Evolutionary conservation across 2,797 vertebrate genomes (phyloP), one percentile per base, ranked within the genome.

Genomic region (Sebastes flavidus): DNA sequence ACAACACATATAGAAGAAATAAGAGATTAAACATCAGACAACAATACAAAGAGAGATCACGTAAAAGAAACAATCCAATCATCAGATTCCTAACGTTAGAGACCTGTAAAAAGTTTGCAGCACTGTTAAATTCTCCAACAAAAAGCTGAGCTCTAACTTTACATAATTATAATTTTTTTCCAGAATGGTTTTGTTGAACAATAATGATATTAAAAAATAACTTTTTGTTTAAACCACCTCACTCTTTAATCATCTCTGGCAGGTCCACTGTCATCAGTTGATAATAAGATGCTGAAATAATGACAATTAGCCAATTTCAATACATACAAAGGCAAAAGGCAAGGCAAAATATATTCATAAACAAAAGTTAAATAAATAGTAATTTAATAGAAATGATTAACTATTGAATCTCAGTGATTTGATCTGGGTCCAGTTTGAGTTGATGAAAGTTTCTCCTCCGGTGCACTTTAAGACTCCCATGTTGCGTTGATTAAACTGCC

Each of bases 401-500:
- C 36, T 38, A 38, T 34, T 34, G 61, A 2, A 14, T 52, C 30
- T 49, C 52, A 65, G 52, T 5, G 30, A 42, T 56, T 18, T 2
- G 34, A 63, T 59, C 55, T 34, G 56, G 65, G 34, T 60, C 29
- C 55, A 55, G 75, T 72, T 70, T 8, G 25, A 61, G 60, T 16
- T n/a, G 65, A 20, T 55, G 69, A 52, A 61, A 46, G 61, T 79
- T 86, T 38, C 34, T 25, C 66, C 27, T 42, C 6, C 22, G 25
- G 14, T 73, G 61, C 65, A 73, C 78, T 65, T 29, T 56, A 27
- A 83, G 71, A 69, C 76, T 82, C 52, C 49, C 25, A 61, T 56
- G 62, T 72, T 58, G 72, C 18, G 54, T 46, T 86, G 72, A 91
- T 90, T 74, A 87, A 77, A 82, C 68, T 54, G 34, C 83, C 32